phyloP scores from a whole-genome alignment of 2,888 invertebrate genomes.

The Acanthosepion esculentum region DNA sequence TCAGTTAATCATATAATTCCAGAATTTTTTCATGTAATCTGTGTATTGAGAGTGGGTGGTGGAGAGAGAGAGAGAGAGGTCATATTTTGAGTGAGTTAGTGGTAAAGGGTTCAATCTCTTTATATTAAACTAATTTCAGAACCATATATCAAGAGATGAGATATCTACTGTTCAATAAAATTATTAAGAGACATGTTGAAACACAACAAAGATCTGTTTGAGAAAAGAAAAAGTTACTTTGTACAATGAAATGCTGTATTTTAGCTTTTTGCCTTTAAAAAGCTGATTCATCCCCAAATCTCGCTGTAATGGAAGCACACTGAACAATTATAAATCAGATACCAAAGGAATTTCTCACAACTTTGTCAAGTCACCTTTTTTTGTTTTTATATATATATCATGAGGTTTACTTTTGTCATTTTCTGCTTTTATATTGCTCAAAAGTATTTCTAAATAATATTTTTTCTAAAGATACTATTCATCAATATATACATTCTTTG shows the following conservation, averaged over 20 bases:
- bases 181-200: not conserved
- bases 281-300: not conserved
- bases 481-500: not conserved
- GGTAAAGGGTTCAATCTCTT: not conserved
- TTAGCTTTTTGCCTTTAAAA: not conserved
- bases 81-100: not conserved
- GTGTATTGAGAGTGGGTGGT: not conserved
- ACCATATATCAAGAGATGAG: constrained; percentile 11
- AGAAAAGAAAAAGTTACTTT: not conserved
- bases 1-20: not conserved
- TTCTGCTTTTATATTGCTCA: not conserved
- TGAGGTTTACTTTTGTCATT: not conserved
- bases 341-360: not conserved
- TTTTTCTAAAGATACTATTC: not conserved
- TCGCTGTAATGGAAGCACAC: not conserved
- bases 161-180: constrained; percentile 15
- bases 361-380: not conserved
- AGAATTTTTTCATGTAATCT: not conserved
- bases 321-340: not conserved
- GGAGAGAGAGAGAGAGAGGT: not conserved
- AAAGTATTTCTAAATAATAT: no score
- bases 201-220: not conserved
- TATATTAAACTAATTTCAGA: not conserved
- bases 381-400: no score
- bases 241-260: not conserved